These are phyloP conservation scores for Arremon aurantiirostris DNA, from an alignment of 2,797 vertebrate genomes.

Conservation along the genomic window DNA sequence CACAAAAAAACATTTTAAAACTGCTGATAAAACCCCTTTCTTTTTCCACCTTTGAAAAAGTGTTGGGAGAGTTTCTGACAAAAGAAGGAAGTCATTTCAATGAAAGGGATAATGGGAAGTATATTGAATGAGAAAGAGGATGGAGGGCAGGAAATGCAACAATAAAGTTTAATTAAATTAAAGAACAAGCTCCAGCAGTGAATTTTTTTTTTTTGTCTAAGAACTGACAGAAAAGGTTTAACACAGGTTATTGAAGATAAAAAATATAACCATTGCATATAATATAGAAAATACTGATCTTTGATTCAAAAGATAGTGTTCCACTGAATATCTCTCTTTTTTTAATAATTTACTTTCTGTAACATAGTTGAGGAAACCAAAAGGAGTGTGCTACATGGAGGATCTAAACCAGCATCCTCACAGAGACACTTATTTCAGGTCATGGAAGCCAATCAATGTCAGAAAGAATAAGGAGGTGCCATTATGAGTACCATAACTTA, in stretches of 20 bases:
- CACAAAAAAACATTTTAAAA: slow-evolving; percentile 58
- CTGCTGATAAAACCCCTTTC: slow-evolving; percentile 51
- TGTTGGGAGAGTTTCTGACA: slow-evolving; percentile 49
- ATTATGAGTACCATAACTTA: background rate
- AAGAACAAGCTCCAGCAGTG: slow-evolving; percentile 46
- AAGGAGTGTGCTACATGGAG: background rate
- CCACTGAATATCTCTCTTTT: background rate
- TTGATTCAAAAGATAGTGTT: slow-evolving; percentile 22
- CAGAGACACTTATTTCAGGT: background rate
- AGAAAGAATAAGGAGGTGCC: background rate
- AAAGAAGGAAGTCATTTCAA: slow-evolving; percentile 58
- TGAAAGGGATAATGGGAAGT: slow-evolving; percentile 42
- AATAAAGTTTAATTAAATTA: slow-evolving; percentile 66
- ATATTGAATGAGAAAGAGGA: slow-evolving; percentile 33
- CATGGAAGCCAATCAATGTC: background rate
- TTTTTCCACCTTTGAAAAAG: slow-evolving; percentile 53
- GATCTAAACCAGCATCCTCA: background rate
- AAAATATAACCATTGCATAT: slow-evolving; percentile 30
- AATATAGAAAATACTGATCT: slow-evolving; percentile 21
- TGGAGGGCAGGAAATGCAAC: slow-evolving; percentile 27
- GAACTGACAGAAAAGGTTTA: background rate
- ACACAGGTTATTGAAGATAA: slow-evolving; percentile 34
- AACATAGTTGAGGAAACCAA: background rate
- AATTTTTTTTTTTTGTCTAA: background rate
- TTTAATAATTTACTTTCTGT: background rate